Evolutionary conservation across 2,888 invertebrate genomes (phyloP).

Genomic region (Dicyrtomina minuta): DNA sequence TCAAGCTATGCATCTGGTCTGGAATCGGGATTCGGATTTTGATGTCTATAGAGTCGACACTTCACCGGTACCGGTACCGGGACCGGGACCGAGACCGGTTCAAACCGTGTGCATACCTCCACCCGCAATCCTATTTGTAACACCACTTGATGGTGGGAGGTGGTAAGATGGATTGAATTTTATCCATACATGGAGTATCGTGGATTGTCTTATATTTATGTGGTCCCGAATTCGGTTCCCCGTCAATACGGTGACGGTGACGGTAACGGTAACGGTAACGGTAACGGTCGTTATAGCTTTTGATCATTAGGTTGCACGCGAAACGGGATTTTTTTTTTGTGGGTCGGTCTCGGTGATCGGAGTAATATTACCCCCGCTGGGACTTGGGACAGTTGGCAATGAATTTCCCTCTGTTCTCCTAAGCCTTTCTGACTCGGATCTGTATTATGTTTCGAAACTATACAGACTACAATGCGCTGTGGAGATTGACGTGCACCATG

Average conservation of each 20-base stretch:
- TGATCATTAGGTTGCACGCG: conserved; percentile 4
- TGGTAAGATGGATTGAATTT: conserved; percentile 6
- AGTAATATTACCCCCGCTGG: conserved; percentile 21
- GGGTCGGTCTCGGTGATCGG: conserved; percentile 13
- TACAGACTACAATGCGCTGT: too few relatives aligned
- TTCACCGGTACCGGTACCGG: too few relatives aligned
- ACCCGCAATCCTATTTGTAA: too few relatives aligned
- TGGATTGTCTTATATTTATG: background rate
- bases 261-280: too few relatives aligned
- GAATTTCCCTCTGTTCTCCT: conserved; percentile 6
- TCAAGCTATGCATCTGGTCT: too few relatives aligned
- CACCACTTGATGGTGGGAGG: background rate
- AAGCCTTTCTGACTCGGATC: background rate
- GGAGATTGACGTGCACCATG: too few relatives aligned
- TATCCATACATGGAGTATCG: background rate
- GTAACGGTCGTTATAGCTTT: background rate
- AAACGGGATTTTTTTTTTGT: background rate
- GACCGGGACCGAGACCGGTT: too few relatives aligned
- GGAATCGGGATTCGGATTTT: too few relatives aligned
- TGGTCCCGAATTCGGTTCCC: too few relatives aligned
- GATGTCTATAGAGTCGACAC: too few relatives aligned
- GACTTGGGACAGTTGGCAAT: conserved; percentile 15
- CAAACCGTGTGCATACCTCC: too few relatives aligned
- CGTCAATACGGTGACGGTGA: too few relatives aligned
- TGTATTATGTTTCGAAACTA: background rate